Conservation (phyloP, 2,113 vertebrate species). For the Physeter macrocephalus region DNA sequence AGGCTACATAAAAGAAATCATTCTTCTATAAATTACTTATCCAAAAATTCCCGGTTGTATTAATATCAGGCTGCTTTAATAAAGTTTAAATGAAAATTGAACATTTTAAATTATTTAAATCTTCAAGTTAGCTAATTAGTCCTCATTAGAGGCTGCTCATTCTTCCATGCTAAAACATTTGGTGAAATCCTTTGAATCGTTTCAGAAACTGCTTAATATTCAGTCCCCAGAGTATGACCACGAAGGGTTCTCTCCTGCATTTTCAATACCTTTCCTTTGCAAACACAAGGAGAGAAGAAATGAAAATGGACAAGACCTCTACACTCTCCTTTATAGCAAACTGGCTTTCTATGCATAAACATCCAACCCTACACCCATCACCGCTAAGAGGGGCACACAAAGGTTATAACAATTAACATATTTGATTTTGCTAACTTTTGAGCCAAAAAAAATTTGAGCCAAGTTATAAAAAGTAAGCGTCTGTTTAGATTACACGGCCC, state of each 20-base stretch:
- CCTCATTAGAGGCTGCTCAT: neutral
- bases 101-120: conserved; percentile 27
- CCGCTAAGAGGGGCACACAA: neutral
- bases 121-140: neutral
- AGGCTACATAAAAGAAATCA: neutral
- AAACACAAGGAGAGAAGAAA: neutral
- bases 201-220: conserved; percentile 17
- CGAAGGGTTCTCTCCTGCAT: neutral
- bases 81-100: neutral
- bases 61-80: neutral
- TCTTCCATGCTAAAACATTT: neutral
- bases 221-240: neutral
- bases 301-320: neutral
- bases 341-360: neutral
- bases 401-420: neutral
- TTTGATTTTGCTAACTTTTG: neutral
- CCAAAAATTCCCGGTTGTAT: neutral
- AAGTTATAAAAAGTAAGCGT: neutral
- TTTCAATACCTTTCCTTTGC: conserved; percentile 4
- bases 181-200: neutral
- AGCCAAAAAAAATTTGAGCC: neutral
- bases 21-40: neutral
- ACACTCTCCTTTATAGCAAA: neutral
- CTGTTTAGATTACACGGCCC: neutral
- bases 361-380: neutral